phyloP scores from a whole-genome alignment of 1,140 invertebrate species.

The Mycetomoellerius zeteki region DNA sequence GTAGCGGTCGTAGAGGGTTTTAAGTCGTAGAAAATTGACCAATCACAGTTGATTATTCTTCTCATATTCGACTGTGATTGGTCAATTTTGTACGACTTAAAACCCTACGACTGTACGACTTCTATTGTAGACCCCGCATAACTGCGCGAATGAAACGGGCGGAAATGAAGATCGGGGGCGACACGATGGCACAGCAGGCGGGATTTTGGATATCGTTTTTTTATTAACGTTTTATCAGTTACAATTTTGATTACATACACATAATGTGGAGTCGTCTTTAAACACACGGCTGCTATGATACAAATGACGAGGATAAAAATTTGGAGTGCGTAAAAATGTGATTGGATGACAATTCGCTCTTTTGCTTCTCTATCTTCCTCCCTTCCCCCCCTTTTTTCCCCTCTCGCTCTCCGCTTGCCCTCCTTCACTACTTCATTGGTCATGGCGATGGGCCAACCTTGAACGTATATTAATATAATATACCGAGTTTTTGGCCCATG shows the following conservation, averaged over 20 bases:
- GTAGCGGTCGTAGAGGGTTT: no score
- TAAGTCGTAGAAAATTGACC: no score
- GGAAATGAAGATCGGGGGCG: constrained; percentile 11
- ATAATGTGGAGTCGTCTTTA: constrained; percentile 86
- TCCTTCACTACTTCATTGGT: constrained; percentile 82
- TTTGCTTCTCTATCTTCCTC: constrained; percentile 65
- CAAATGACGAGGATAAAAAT: constrained; percentile 87
- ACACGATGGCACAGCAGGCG: not conserved
- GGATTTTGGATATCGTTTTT: constrained; percentile 82
- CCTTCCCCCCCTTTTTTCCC: constrained; percentile 50
- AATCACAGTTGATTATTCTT: no score
- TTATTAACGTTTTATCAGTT: constrained; percentile 87
- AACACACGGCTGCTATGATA: constrained; percentile 86
- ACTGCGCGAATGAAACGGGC: no score
- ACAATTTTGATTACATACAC: constrained; percentile 87
- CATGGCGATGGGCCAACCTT: constrained; percentile 84
- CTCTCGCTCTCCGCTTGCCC: constrained; percentile 11
- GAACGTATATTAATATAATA: constrained; percentile 87
- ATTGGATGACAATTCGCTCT: constrained; percentile 85
- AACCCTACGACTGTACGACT: no score
- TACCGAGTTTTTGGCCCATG: constrained; percentile 82
- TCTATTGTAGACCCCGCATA: no score
- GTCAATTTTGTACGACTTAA: no score
- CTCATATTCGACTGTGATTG: no score
- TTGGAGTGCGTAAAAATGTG: constrained; percentile 87